Conservation (phyloP, 1,140 invertebrate species). For the Campoletis sonorensis region DNA sequence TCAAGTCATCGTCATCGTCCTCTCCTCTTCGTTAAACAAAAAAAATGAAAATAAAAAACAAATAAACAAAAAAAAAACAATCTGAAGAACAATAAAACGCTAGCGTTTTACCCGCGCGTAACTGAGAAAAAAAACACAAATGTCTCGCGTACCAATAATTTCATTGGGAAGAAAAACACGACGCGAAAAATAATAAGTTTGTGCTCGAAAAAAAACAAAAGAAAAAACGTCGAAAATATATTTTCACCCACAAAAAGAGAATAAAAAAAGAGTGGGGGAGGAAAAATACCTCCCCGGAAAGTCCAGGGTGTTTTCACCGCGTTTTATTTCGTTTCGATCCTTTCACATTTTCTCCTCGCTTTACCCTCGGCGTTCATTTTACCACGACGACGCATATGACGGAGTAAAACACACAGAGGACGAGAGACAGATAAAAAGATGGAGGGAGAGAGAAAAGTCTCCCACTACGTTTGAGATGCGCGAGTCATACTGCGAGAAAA, state of each 20-base stretch:
- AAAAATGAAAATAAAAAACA: not conserved
- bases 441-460: not conserved
- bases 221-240: slow-evolving; percentile 1
- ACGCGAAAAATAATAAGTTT: not conserved
- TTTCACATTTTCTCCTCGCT: slow-evolving; percentile 17
- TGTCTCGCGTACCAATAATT: not conserved
- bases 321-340: slow-evolving; percentile 5
- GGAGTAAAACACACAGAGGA: slow-evolving; percentile 4
- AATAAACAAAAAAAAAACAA: not conserved
- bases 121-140: not conserved
- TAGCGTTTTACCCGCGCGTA: not conserved
- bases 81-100: not conserved
- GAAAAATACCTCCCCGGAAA: not conserved
- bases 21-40: slow-evolving; percentile 64
- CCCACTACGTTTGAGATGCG: slow-evolving; percentile 12
- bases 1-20: slow-evolving; percentile 64
- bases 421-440: not conserved
- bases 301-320: not conserved
- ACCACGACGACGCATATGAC: slow-evolving; percentile 16
- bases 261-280: not conserved
- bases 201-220: not conserved
- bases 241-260: not conserved
- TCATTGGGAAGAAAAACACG: not conserved
- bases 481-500: slow-evolving; percentile 13
- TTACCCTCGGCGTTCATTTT: slow-evolving; percentile 13